These are phyloP conservation scores for Anguilla pacifica DNA, from an alignment of 2,797 vertebrate species.

Conservation along the genomic window DNA sequence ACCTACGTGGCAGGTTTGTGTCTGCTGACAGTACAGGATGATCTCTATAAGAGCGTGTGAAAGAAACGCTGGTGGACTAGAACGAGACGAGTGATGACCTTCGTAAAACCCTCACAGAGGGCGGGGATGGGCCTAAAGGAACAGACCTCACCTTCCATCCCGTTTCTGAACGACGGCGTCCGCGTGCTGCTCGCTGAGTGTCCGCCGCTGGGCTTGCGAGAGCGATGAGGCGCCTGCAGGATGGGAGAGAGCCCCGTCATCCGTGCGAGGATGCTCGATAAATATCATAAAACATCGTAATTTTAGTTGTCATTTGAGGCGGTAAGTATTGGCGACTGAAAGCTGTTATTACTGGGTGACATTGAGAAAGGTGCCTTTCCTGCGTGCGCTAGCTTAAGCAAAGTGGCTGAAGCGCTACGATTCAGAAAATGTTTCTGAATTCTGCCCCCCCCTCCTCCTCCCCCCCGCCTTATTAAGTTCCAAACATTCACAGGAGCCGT, in stretches of 20 bases:
- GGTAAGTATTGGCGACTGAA: neutral
- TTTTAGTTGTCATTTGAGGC: neutral
- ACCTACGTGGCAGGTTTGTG: neutral
- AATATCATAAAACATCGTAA: neutral
- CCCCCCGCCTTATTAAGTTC: neutral
- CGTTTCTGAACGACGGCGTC: neutral
- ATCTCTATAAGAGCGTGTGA: neutral
- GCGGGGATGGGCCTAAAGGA: neutral
- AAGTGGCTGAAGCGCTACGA: neutral
- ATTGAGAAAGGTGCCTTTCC: neutral
- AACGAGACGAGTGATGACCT: neutral
- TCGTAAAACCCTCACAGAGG: neutral
- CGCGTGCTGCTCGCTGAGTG: neutral
- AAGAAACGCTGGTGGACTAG: neutral
- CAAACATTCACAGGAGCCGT: neutral
- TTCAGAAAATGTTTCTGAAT: neutral
- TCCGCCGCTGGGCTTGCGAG: neutral
- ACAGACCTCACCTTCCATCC: neutral
- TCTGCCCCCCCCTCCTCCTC: too few relatives aligned
- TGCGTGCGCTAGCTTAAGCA: neutral
- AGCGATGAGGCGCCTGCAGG: neutral
- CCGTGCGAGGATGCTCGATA: neutral
- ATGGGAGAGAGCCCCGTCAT: neutral
- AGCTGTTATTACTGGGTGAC: neutral
- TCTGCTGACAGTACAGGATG: neutral